Evolutionary conservation across 1,140 invertebrate genomes (phyloP).

Genomic region (Brachystomella parvula): DNA sequence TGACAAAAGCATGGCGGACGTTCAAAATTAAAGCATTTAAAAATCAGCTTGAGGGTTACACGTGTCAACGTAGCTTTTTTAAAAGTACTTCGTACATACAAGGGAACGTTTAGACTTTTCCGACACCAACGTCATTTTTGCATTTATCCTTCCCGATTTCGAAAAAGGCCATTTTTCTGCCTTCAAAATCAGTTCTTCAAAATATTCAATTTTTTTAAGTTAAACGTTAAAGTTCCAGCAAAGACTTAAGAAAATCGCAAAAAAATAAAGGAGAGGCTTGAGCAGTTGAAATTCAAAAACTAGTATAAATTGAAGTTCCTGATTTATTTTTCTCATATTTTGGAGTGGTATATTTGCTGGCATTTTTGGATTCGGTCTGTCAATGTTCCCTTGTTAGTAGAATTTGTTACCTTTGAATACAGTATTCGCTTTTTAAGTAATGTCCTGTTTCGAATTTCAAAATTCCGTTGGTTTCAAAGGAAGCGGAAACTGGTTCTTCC

Average conservation of each 20-base stretch:
- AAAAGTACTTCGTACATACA: background rate
- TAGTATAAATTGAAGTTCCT: background rate
- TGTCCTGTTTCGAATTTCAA: background rate
- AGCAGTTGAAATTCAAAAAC: background rate
- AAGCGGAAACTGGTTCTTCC: background rate
- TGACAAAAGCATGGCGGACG: too few relatives aligned
- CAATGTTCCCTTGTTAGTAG: background rate
- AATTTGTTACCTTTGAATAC: constrained; percentile 8
- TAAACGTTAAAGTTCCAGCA: background rate
- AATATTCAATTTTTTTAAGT: background rate
- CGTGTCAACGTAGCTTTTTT: too few relatives aligned
- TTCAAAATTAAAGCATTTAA: too few relatives aligned
- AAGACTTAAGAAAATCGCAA: background rate
- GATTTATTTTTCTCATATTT: background rate
- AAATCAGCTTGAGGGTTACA: too few relatives aligned
- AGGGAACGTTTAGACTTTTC: too few relatives aligned
- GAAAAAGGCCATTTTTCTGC: background rate
- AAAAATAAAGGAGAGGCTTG: background rate
- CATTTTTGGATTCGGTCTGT: background rate
- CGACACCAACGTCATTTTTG: too few relatives aligned
- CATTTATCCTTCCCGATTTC: background rate
- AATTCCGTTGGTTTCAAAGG: background rate
- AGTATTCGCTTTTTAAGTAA: background rate
- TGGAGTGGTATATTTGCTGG: background rate
- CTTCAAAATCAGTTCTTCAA: background rate